Evolutionary conservation across 2,797 vertebrate species (phyloP), one percentile per base, ranked within the genome.

Genomic region (Spatula clypeata): DNA sequence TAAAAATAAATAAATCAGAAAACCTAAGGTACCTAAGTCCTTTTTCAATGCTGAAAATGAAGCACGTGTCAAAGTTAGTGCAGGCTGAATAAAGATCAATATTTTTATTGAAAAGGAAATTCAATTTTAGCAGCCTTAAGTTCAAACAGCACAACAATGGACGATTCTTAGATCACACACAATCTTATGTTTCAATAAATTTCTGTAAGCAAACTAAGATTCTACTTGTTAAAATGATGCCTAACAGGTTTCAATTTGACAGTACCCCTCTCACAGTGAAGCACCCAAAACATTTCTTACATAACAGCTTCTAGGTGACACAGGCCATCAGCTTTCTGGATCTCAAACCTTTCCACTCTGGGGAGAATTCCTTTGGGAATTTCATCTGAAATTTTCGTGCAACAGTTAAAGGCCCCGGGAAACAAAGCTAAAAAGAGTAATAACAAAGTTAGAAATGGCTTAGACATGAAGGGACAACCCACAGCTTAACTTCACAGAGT

Each of bases 231-330:
- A 83, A 85, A 92, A 60, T 42, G 24, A 6, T 3, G 1, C 12
- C 11, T 60, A 40, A 21, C n/a, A 45, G 16, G 2, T 88, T 92
- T 94, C 76, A 57, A 71, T 9, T 82, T 62, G 20, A 32, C 5
- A 45, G 17, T 49, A 60, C 19, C 3, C 44, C 9, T 84, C 90
- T 72, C 58, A 65, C 18, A 69, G 21, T 21, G 26, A 88, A 92
- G 5, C 12, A 91, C 18, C 7, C 38, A 69, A 74, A 94, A 73
- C 13, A 40, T 18, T 18, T 97, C 98, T 98, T 98, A 98, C 98
- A 98, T 97, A 69, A 98, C 86, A 88, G 98, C 98, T 60, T 97
- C 93, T 84, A 98, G 75, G 86, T 97, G 85, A 81, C 98, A 98
- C 10, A 95, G 91, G 32, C 97, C 98, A n/a, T 97, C 97, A 4